These are phyloP conservation scores for Microtus richardsoni DNA, from an alignment of 2,113 vertebrate species.

Conservation along the genomic window DNA sequence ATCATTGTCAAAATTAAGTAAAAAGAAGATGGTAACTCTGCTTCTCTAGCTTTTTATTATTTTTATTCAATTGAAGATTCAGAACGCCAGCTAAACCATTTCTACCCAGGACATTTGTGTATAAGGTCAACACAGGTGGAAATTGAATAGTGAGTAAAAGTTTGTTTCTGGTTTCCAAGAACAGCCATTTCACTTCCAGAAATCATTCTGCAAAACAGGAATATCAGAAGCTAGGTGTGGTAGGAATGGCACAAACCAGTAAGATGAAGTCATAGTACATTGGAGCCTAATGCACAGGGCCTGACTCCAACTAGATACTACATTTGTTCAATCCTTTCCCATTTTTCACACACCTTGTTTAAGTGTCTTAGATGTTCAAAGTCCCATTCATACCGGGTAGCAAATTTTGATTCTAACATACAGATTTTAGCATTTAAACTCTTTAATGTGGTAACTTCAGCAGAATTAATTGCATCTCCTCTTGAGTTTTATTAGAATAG, in stretches of 20 bases:
- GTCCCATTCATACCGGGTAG: neutral
- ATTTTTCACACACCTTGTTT: neutral
- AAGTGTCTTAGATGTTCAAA: neutral
- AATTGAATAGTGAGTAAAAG: neutral
- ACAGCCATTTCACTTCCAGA: neutral
- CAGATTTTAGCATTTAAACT: neutral
- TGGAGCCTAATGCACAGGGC: neutral
- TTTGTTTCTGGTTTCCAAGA: no score
- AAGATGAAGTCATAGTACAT: neutral
- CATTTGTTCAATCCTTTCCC: neutral
- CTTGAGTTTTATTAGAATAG: constrained; percentile 9
- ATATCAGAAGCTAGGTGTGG: neutral
- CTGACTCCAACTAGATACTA: neutral
- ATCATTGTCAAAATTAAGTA: neutral
- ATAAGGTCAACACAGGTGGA: neutral
- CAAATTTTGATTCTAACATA: neutral
- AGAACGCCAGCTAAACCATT: neutral
- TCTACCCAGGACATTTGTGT: neutral
- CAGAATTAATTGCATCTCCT: neutral
- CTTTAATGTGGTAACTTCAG: neutral
- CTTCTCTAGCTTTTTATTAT: neutral
- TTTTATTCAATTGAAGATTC: neutral
- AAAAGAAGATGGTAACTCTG: neutral
- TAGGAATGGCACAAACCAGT: neutral
- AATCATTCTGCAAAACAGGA: neutral